Evolutionary conservation across 2,888 invertebrate species (phyloP).

Genomic region (Pseudococcus viburni): DNA sequence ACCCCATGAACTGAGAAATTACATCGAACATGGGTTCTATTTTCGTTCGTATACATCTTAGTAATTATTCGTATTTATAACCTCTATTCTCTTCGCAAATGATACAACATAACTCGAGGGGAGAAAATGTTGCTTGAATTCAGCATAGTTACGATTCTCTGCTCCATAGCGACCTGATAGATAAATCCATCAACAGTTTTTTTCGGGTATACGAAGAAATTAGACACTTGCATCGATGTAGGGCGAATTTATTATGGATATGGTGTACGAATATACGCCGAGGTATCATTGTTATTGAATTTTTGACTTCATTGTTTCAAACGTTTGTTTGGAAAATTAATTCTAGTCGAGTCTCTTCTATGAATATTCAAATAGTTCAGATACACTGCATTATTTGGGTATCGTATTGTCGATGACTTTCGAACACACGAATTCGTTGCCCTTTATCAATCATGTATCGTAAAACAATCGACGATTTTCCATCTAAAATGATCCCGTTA

Average conservation of each 20-base stretch:
- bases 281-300: background rate
- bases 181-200: background rate
- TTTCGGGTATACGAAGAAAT: background rate
- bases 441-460: slow-evolving; percentile 8
- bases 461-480: background rate
- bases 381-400: background rate
- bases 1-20: background rate
- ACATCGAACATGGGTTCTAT: background rate
- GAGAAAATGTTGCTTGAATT: background rate
- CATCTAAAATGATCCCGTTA: slow-evolving; percentile 42
- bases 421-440: background rate
- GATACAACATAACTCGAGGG: background rate
- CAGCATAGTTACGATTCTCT: background rate
- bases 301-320: background rate
- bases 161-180: background rate
- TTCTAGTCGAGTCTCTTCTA: background rate
- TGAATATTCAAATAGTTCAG: background rate
- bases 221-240: background rate
- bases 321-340: background rate
- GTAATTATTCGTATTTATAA: background rate
- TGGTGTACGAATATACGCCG: background rate
- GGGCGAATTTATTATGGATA: slow-evolving; percentile 14
- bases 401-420: background rate
- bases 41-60: background rate
- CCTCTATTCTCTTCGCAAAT: background rate